Base-by-base conservation (phyloP, 1,140 invertebrate species). In the Drosophila arawakana region DNA sequence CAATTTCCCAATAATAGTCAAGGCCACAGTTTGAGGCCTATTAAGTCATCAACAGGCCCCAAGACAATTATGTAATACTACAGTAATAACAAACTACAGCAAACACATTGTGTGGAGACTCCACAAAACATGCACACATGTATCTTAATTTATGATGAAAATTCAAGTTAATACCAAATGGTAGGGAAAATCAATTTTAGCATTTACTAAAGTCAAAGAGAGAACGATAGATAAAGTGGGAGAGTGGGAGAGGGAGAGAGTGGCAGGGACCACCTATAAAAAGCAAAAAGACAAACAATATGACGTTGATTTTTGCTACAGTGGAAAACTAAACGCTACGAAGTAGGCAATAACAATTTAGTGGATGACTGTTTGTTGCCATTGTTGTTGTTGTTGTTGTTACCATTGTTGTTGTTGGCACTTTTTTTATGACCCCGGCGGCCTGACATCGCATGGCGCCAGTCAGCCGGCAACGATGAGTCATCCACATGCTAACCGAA, bases 401-500 rank as follows among this genome's bases (percentile, higher is more conserved):
- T 9, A 46, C 35, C 43, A 46, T 10, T 61, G 25, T n/a, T 9
- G 57, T 37, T 43, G 25, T 15, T 46, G 63, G 13, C 25, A 39
- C 4, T 30, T 30, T 74, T 71, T 74, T 74, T 74, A 62, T 70
- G 72, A 37, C n/a, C 55, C 49, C 49, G 30, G 21, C 59, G 43
- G 61, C 62, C 74, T 70, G 62, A 54, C 63, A 60, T 81, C 44
- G 81, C 74, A 46, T 76, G 75, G 83, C 82, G 82, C 83, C 82
- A 88, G 65, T 73, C 79, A 70, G 76, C 65, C 82, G 79, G 72
- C 83, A 76, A 59, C 13, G 69, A 85, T 84, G 81, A 84, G 81
- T 84, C 81, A 85, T 62, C 76, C 62, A 50, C 58, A 46, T 61
- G 39, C 57, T 30, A 30, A 30, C 25, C 25, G 25, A 30, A 30